Conservation (phyloP, 2,797 vertebrate genomes). For the Strix occidentalis region DNA sequence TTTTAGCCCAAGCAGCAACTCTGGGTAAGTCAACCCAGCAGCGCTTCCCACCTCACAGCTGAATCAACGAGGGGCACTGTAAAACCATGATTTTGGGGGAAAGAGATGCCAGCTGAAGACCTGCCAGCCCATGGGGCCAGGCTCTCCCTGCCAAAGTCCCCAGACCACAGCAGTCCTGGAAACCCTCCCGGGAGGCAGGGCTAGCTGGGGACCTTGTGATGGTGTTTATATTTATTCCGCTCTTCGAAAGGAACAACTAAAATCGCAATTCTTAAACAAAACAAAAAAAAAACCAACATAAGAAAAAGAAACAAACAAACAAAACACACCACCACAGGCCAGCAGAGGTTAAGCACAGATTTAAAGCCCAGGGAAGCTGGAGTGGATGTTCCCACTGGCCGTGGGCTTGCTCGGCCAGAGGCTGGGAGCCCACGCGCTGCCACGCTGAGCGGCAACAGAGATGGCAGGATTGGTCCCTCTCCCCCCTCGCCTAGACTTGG, state of each 20-base stretch:
- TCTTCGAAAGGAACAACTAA: not conserved
- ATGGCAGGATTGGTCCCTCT: not conserved
- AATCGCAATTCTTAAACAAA: not conserved
- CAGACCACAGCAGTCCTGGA: not conserved
- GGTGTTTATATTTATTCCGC: not conserved
- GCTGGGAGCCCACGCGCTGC: not conserved
- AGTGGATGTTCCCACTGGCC: not conserved
- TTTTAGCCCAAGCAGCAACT: not conserved
- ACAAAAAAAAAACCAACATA: not conserved
- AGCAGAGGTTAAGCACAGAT: not conserved
- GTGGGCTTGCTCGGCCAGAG: not conserved
- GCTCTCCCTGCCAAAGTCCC: not conserved
- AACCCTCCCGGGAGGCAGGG: fast-evolving
- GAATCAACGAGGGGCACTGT: not conserved
- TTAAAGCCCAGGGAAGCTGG: not conserved
- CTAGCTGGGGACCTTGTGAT: fast-evolving
- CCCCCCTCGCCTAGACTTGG: not conserved
- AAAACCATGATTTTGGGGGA: not conserved
- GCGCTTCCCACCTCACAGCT: not conserved
- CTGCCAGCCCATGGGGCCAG: not conserved
- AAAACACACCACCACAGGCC: not conserved
- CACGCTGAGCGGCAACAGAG: not conserved
- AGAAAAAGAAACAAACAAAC: not conserved
- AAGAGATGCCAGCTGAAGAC: not conserved
- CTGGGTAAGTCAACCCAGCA: not conserved